phyloP scores from a whole-genome alignment of 92 coral and sea anemone genomes.

The Umimayanthus chanpuru region DNA sequence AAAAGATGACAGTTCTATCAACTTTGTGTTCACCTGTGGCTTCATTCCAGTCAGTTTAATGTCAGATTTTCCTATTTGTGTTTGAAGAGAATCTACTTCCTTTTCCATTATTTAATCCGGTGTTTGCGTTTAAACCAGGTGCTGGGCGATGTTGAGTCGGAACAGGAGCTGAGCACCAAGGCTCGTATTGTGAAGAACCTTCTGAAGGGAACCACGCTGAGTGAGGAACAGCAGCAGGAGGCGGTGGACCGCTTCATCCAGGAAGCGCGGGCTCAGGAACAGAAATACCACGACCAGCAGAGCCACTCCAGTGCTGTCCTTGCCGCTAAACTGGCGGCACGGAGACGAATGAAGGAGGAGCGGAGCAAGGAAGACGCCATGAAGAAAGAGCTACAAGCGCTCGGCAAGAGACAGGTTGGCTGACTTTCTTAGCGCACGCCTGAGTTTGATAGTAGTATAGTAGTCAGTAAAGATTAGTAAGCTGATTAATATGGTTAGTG shows the following conservation, averaged over 20 bases:
- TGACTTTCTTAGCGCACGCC: not conserved
- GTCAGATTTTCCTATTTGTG: not conserved
- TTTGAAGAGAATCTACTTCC: not conserved
- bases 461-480: not conserved
- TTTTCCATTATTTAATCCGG: not conserved
- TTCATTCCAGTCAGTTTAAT: not conserved
- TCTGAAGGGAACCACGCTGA: conserved; percentile 68
- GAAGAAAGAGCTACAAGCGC: conserved; percentile 84
- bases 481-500: not conserved
- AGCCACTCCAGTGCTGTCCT: conserved; percentile 79
- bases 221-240: conserved; percentile 78
- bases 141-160: conserved; percentile 71
- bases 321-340: conserved; percentile 94
- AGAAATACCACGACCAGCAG: conserved; percentile 72
- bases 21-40: no score
- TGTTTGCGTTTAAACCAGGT: conserved; percentile 34
- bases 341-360: conserved; percentile 87
- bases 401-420: conserved; percentile 87
- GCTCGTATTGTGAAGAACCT: conserved; percentile 65
- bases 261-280: conserved; percentile 77
- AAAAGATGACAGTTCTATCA: no score
- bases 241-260: conserved; percentile 73
- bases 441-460: not conserved
- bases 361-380: conserved; percentile 83
- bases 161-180: conserved; percentile 59